Evolutionary conservation across 2,797 vertebrate species (phyloP), one percentile per base, ranked within the genome.

Genomic region (Peromyscus melanophrys): DNA sequence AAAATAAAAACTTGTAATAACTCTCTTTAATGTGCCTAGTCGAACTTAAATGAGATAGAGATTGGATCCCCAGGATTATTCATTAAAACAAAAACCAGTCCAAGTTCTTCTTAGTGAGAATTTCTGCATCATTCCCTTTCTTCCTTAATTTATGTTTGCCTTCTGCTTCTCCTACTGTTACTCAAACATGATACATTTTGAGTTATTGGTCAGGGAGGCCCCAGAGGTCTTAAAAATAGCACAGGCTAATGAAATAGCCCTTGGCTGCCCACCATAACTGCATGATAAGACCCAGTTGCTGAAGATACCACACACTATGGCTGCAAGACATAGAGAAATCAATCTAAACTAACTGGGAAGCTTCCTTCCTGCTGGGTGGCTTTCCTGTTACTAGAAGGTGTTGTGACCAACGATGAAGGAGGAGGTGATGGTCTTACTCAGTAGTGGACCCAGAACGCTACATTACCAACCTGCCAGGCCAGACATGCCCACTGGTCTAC

Each of bases 1-100:
- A 94, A 98, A 87, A 89, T 8, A 89, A 85, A 96, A 90, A 27
- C 80, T 29, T 85, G 37, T 25, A 3, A 49, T 57, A 25, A 89
- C 11, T 71, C 61, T 91, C 95, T 25, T 82, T 49, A 89, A 93
- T 49, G 59, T 92, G 88, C 27, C 57, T 17, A 89, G 1, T 31
- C 23, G 71, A 93, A 92, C 59, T 88, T 89, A 82, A 86, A 78
- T 86, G 21, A 34, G 37, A 87, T 5, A 43, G 23, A 84, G 21
- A 95, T 4, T 49, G n/a, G 19, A 80, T 59, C 63, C 3, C n/a
- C 21, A 40, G 55, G 37, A 73, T 67, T 43, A 86, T 46, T 94
- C 40, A 92, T 77, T 92, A 67, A 16, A 77, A 14, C 27, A 46
- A 78, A 81, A 89, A 37, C 0, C 21, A 92, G 5, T 9, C 10